Evolutionary conservation across 2,888 invertebrate species (phyloP), one percentile per base, ranked within the genome.

Genomic region (Apamea anceps): DNA sequence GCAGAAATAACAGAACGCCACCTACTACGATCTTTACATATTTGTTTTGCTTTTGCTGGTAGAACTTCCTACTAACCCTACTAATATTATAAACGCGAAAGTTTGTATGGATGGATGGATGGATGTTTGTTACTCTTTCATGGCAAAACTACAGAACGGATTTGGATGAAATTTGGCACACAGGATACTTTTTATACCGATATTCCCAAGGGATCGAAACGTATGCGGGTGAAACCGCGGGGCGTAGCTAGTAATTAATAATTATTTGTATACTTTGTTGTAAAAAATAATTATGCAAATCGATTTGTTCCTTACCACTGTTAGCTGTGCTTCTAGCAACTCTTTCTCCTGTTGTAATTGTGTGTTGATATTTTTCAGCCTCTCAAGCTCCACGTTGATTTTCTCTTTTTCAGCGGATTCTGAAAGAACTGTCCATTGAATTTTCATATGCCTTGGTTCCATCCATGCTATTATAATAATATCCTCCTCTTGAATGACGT

Each of bases 331-430:
- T 82, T 97, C 96, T 2, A 97, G 89, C 10, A 90, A 51, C 3
- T 96, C 96, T 74, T 96, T 97, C 45, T 97, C 97, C 72, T 95
- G 95, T 82, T 95, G 94, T 18, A 97, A 88, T 79, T 97, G 97
- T 28, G 94, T 91, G 87, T 96, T 96, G 63, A 95, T 94, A 4
- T 91, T 93, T 85, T 97, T 97, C 91, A 97, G 88, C 87, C 94
- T 93, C 79, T 97, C 96, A 82, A 98, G 96, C 91, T 98, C 98
- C 62, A 97, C 97, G 90, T 98, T 98, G 72, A 99, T 96, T 81
- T 95, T 96, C 87, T 97, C 96, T 18, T 97, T 97, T 88, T 98
- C 97, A 3, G 97, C 97, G 4, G 97, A 95, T 92, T 97, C 97
- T 97, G 0, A 78, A n/a, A 42, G 2, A 54, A 81, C 21, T 3